Conservation (phyloP, 2,113 vertebrate genomes). For the Otolemur garnettii region DNA sequence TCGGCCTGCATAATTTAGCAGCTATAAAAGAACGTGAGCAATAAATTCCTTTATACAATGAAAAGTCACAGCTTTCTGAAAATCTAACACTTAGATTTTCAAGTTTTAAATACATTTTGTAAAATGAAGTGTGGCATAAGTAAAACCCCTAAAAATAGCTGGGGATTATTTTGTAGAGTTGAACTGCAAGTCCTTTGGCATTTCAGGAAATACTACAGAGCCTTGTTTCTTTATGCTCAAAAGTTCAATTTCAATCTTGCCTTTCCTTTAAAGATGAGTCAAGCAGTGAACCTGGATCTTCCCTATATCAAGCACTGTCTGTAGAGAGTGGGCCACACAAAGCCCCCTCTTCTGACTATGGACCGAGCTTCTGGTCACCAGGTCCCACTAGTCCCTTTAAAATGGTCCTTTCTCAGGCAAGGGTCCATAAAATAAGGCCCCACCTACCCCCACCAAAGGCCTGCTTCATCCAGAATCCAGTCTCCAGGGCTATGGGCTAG, state of each 20-base stretch:
- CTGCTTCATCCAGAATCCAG: background rate
- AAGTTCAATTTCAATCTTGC: background rate
- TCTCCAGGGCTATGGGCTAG: background rate
- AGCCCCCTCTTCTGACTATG: background rate
- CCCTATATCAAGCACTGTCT: fast-evolving
- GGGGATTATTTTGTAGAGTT: background rate
- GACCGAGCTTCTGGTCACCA: background rate
- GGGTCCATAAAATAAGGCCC: background rate
- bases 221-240: background rate
- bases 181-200: background rate
- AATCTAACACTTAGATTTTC: background rate
- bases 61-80: slow-evolving; percentile 55
- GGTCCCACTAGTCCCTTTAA: background rate
- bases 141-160: slow-evolving; percentile 55
- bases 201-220: slow-evolving; percentile 39
- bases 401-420: background rate
- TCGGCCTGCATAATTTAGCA: fast-evolving
- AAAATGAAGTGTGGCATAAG: slow-evolving; percentile 51
- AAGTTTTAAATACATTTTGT: slow-evolving; percentile 56
- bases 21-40: fast-evolving
- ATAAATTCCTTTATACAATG: background rate
- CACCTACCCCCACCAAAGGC: no score
- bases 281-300: background rate
- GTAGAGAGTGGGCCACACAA: background rate
- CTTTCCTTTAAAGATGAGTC: slow-evolving; percentile 23